These are phyloP conservation scores for Erethizon dorsatum DNA, from an alignment of 2,797 vertebrate genomes.

Conservation along the genomic window DNA sequence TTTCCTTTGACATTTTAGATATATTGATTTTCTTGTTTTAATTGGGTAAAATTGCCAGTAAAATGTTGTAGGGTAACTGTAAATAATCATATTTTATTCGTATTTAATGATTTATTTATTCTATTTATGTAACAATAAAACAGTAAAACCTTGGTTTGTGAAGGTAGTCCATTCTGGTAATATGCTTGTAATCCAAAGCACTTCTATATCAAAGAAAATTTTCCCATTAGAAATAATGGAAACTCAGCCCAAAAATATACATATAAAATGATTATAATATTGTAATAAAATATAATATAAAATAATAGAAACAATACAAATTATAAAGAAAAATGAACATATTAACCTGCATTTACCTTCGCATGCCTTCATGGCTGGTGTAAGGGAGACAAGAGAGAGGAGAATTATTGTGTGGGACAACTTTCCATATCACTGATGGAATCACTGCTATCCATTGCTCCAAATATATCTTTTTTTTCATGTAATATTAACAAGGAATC, in stretches of 20 bases:
- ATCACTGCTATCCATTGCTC: neutral
- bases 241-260: neutral
- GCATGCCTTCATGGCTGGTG: neutral
- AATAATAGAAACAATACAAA: neutral
- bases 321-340: neutral
- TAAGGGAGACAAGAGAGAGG: neutral
- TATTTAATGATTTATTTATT: neutral
- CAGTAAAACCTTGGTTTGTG: neutral
- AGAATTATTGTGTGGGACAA: neutral
- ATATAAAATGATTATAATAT: neutral
- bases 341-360: neutral
- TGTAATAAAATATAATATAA: neutral
- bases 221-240: neutral
- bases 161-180: neutral
- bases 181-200: neutral
- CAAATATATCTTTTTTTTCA: neutral
- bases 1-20: neutral
- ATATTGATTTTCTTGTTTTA: slow-evolving; percentile 7
- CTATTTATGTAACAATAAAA: neutral
- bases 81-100: neutral
- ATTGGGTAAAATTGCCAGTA: neutral
- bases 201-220: neutral
- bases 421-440: neutral
- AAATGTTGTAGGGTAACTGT: neutral
- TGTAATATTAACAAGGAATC: neutral